Evolutionary conservation across 2,888 invertebrate genomes (phyloP), one percentile per base, ranked within the genome.

Genomic region (Notodonta ziczac): DNA sequence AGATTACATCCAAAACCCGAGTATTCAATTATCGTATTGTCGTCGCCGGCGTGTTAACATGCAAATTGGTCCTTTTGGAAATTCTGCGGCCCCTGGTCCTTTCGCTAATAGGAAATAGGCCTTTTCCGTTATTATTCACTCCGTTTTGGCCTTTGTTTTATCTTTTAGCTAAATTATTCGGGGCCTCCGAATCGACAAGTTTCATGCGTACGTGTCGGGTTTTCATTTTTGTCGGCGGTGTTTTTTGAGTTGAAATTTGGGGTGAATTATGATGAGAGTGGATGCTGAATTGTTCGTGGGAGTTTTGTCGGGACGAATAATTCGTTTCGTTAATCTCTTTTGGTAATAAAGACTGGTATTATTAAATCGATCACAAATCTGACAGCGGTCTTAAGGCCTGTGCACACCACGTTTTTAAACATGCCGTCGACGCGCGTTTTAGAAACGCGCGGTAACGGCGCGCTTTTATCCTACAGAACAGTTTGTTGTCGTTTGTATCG

Each of bases 11-110:
- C 74, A 78, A 83, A 81, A 77, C 75, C 77, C 73, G 79, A 78
- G 78, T 80, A 87, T 89, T 90, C 88, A 89, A 90, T 90, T 88
- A 89, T 84, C 77, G 77, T 76, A 83, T 85, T 85, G 85, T 84
- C 77, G 77, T 56, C 66, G 66, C 71, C 68, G 62, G 72, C 76
- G 80, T 84, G 89, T 90, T 90, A 89, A 88, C 89, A 91, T 91
- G 90, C 83, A 91, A 91, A 91, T 91, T 87, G 84, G 82, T 73
- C 82, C 84, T 82, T 85, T 86, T 82, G 83, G 86, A 89, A 85
- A 84, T 87, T 86, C 83, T 77, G 84, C 78, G 84, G 82, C 69
- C 78, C 79, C 77, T 69, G 74, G 76, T 81, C 83, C 80, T 74
- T 77, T 69, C 59, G 75, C 82, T 87, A 88, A 89, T 88, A 87